These are phyloP conservation scores for Poeciliopsis infans DNA, from an alignment of 2,797 vertebrate species.

Conservation along the genomic window DNA sequence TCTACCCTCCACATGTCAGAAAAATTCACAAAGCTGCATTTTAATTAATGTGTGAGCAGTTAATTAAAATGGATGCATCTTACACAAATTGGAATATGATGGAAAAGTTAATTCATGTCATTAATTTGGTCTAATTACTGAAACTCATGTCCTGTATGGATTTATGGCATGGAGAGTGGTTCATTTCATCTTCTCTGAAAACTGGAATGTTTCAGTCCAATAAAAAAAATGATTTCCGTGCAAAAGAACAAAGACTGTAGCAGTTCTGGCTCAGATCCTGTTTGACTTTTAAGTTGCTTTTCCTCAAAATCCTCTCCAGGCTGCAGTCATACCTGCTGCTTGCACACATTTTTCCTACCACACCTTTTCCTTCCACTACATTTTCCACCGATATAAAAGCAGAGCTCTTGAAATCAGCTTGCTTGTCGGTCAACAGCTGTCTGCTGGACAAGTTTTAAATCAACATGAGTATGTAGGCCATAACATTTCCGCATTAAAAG, in stretches of 20 bases:
- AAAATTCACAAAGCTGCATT: neutral
- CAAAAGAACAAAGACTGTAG: no score
- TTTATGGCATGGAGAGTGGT: neutral
- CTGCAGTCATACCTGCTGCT: neutral
- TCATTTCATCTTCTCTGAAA: neutral
- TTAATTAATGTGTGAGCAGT: neutral
- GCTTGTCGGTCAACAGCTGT: neutral
- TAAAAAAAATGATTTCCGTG: neutral
- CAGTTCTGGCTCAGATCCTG: neutral
- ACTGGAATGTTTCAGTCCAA: neutral
- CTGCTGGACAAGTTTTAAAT: neutral
- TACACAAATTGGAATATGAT: neutral
- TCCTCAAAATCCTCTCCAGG: no score
- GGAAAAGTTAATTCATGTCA: neutral
- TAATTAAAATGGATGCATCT: constrained; percentile 4
- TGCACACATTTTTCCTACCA: neutral
- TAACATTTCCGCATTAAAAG: neutral
- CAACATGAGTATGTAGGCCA: neutral
- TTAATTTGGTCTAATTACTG: neutral
- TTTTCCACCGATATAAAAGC: neutral
- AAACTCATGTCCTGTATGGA: neutral
- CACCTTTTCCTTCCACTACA: neutral
- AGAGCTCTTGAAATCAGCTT: neutral
- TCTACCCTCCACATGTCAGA: neutral
- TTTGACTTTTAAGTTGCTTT: neutral